These are phyloP conservation scores for Hippocampus zosterae DNA, from an alignment of 2,113 vertebrate species.

Conservation along the genomic window DNA sequence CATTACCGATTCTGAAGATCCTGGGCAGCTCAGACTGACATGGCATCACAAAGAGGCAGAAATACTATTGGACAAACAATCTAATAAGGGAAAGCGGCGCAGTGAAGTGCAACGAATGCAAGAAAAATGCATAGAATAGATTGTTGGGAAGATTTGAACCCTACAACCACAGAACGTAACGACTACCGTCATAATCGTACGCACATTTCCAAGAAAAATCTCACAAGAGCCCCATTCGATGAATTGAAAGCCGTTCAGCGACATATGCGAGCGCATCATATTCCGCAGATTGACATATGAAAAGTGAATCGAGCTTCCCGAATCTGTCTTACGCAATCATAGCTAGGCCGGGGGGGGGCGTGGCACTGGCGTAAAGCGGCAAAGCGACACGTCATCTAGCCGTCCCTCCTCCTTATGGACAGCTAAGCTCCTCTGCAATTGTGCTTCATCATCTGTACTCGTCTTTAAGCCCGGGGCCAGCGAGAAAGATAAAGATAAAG, in stretches of 20 bases:
- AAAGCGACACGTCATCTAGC: slow-evolving; percentile 43
- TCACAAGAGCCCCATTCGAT: slow-evolving; percentile 1
- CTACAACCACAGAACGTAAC: not conserved
- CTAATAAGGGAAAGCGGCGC: not conserved
- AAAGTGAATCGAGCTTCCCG: slow-evolving; percentile 42
- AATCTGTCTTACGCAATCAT: slow-evolving; percentile 65
- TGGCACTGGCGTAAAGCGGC: slow-evolving; percentile 33
- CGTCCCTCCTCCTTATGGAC: slow-evolving; percentile 45
- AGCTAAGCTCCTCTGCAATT: slow-evolving; percentile 66
- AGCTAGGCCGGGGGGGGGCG: slow-evolving; percentile 35
- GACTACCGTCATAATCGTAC: not conserved
- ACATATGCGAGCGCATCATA: slow-evolving; percentile 33
- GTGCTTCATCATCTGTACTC: slow-evolving; percentile 57
- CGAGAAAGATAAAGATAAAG: slow-evolving; percentile 46
- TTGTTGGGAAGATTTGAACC: too few relatives aligned
- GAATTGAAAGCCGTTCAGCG: slow-evolving; percentile 19
- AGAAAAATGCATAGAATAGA: too few relatives aligned
- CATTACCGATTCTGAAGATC: not conserved
- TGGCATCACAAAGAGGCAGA: not conserved
- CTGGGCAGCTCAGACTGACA: too few relatives aligned
- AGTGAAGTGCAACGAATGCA: too few relatives aligned
- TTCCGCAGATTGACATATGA: slow-evolving; percentile 38
- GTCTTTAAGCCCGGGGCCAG: slow-evolving; percentile 59
- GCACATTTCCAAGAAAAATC: not conserved
- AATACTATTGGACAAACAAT: not conserved